Base-by-base conservation (phyloP, 2,797 vertebrate genomes). In the Pelochelys cantorii region DNA sequence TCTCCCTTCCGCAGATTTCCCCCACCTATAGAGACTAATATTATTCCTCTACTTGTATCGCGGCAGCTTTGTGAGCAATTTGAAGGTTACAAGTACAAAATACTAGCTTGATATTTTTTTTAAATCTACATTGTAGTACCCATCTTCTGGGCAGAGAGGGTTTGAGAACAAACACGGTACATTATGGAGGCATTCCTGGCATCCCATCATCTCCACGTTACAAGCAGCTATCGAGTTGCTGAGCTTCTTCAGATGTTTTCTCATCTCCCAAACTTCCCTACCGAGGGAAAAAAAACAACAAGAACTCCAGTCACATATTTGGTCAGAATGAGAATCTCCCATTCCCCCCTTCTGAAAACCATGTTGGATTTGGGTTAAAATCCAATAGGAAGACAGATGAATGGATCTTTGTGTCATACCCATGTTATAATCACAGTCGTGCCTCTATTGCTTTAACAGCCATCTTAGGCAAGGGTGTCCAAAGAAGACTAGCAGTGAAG, bases 211-310 rank as follows among this genome's bases (percentile, higher is more conserved):
- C 93, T 99, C 98, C 2, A 97, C 96, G 27, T 98, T 95, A 93
- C 98, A 98, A 92, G 97, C 91, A 0, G 96, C 94, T 94, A 99
- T 98, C 81, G 97, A 98, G 89, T 97, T 97, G 95, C 94, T 95
- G 59, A 99, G 97, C 92, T 98, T 98, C 88, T 98, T 98, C 92
- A 99, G 94, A 12, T 98, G 97, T 71, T 96, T 98, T 95, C 98
- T 98, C 77, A 99, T 98, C 80, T 99, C 98, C 15, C 97, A 96
- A 2, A 98, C 96, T 62, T 97, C 86, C 92, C 99, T 99, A 87
- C 4, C 88, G 94, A 97, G 37, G 94, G 11, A 48, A 79, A 7
- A 34, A 5, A 25, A 85, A 79, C 0, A 20, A 0, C 1, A 60
- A 8, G 34, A 48, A 8, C 13, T 27, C 54, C 37, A 0, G 2